Evolutionary conservation across 1,140 invertebrate species (phyloP).

Genomic region (Drosophila equinoxialis): DNA sequence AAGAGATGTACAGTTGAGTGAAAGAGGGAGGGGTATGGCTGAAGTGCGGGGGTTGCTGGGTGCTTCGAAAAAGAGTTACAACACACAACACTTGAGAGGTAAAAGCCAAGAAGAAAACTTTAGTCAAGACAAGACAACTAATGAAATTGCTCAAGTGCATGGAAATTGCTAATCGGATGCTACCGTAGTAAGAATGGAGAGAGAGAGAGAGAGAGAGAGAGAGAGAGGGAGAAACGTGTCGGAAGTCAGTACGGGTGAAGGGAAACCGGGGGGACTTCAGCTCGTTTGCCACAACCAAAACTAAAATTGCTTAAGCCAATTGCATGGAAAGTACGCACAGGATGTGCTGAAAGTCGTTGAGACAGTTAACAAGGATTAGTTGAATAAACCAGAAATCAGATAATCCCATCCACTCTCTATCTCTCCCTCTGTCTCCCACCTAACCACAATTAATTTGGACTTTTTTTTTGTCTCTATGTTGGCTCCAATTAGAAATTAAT

Average conservation of each 20-base stretch:
- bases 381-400: conserved; percentile 49
- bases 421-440: background rate
- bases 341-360: conserved; percentile 47
- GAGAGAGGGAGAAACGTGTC: conserved; percentile 16
- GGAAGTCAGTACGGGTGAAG: conserved; percentile 7
- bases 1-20: conserved; percentile 17
- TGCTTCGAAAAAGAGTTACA: conserved; percentile 10
- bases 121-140: conserved; percentile 51
- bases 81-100: conserved; percentile 23
- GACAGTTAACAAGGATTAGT: conserved; percentile 59
- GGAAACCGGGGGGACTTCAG: background rate
- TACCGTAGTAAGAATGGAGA: conserved; percentile 6
- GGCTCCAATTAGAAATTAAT: background rate
- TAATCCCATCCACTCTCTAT: conserved; percentile 27
- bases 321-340: conserved; percentile 67
- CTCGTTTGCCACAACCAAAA: conserved; percentile 40
- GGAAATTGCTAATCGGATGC: conserved; percentile 77
- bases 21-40: conserved; percentile 21
- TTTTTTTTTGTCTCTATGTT: background rate
- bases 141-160: conserved; percentile 76
- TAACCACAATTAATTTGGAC: background rate
- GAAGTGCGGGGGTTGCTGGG: no score
- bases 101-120: conserved; percentile 42
- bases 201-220: background rate
- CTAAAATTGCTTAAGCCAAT: conserved; percentile 74